Evolutionary conservation across 1,140 invertebrate genomes (phyloP), one percentile per base, ranked within the genome.

Genomic region (Amyelois transitella): DNA sequence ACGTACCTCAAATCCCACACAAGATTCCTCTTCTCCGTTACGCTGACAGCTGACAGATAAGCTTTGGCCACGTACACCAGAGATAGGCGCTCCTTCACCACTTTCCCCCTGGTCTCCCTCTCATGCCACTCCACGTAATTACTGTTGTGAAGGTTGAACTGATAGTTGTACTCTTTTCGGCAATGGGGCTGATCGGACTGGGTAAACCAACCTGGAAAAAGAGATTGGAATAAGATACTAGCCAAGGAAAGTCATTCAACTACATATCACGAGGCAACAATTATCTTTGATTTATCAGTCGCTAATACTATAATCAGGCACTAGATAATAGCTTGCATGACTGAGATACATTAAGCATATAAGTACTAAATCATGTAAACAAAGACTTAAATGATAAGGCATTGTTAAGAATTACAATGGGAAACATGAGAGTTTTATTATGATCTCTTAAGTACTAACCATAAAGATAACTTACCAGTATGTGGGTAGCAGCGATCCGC

Each of bases 1-100:
- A 60, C 66, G 45, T 63, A 89, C 88, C 88, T 90, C 81, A 97
- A 95, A 66, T 95, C 93, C 86, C 97, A 97, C 12, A 96, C 94
- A 62, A 97, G 86, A 84, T 97, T 97, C 67, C 96, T 92, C 66
- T 96, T 92, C 86, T 97, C 96, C 0, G 96, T 95, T 20, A 97
- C 94, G 77, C 94, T 92, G 32, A 97, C 91, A 38, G 94, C 93
- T 57, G 93, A 94, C 38, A 94, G 78, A 83, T 96, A 97, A 19
- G 94, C 93, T 70, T 91, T 91, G 28, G 92, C 92, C 38, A 96
- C 91, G 72, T 96, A 97, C 55, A 97, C 91, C n/a, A 97, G 86
- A 24, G 92, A 95, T 51, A 90, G 88, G 53, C 91, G 88, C 64
- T 91, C 91, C 57, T 91, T 91, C 54, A 91, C 88, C 51, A 89